phyloP scores from a whole-genome alignment of 2,113 vertebrate species.

The Nerophis lumbriciformis region DNA sequence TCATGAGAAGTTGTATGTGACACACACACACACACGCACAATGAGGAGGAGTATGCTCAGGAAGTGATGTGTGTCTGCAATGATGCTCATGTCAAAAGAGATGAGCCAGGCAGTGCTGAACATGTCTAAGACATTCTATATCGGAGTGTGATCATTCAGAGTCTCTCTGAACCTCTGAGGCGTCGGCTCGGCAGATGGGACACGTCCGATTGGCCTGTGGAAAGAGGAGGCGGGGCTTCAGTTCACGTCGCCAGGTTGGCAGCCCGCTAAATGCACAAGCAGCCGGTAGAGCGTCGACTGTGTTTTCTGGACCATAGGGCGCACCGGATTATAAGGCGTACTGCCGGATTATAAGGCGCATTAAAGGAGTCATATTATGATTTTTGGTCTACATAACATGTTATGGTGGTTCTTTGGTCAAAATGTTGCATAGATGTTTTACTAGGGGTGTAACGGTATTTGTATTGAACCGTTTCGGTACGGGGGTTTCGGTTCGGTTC shows the following conservation, averaged over 20 bases:
- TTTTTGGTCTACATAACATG: too few species aligned
- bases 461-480: too few species aligned
- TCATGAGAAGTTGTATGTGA: slow-evolving; percentile 49
- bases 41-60: slow-evolving; percentile 5
- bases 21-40: slow-evolving; percentile 28
- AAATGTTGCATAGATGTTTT: too few species aligned
- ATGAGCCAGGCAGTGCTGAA: slow-evolving; percentile 48
- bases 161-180: slow-evolving; percentile 96
- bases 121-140: slow-evolving; percentile 23
- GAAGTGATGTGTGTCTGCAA: slow-evolving; percentile 45
- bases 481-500: too few species aligned
- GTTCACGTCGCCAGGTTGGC: neutral
- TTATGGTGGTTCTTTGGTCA: too few species aligned
- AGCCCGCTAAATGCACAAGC: too few species aligned
- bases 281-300: too few species aligned
- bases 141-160: slow-evolving; percentile 82
- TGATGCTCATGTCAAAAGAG: slow-evolving; percentile 67
- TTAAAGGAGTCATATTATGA: too few species aligned
- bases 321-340: too few species aligned
- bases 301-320: too few species aligned
- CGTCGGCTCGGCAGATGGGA: slow-evolving; percentile 95
- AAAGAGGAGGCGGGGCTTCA: neutral
- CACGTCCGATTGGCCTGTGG: slow-evolving; percentile 94
- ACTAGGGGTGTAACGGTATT: too few species aligned
- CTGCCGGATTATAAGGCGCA: too few species aligned